Conservation (phyloP, 1,140 invertebrate species). For the Rhynchophorus ferrugineus region DNA sequence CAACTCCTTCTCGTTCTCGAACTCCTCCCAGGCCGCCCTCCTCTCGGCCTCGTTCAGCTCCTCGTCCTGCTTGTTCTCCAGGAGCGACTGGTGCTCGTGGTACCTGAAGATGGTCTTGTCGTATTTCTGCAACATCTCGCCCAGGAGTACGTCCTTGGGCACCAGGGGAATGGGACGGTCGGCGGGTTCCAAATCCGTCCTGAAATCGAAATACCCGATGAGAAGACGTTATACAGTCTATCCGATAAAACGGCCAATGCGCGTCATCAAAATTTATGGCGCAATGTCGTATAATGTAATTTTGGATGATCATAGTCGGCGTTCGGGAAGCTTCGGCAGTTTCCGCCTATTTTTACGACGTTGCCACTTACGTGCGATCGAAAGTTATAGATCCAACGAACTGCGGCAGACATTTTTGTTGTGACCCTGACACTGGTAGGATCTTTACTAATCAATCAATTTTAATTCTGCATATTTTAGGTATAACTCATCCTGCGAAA, state of each 20-base stretch:
- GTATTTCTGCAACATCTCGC: conserved; percentile 60
- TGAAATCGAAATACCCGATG: neutral
- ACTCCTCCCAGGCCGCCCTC: conserved; percentile 91
- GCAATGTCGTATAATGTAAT: too few relatives aligned
- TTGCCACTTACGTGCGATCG: too few relatives aligned
- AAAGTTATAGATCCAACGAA: too few relatives aligned
- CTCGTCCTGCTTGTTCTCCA: conserved; percentile 83
- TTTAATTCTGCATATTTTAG: too few relatives aligned
- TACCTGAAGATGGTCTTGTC: conserved; percentile 60
- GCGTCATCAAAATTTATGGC: too few relatives aligned
- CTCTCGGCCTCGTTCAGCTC: conserved; percentile 87
- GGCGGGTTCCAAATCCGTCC: conserved; percentile 27
- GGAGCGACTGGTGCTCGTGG: conserved; percentile 75
- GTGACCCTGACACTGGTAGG: too few relatives aligned
- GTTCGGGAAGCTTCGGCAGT: too few relatives aligned
- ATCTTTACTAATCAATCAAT: too few relatives aligned
- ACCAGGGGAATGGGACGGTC: conserved; percentile 46
- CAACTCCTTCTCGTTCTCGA: conserved; percentile 68
- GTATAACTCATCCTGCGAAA: too few relatives aligned
- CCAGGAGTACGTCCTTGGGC: conserved; percentile 63
- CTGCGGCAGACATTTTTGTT: neutral
- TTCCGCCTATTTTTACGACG: too few relatives aligned
- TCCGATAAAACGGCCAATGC: neutral
- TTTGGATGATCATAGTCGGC: too few relatives aligned
- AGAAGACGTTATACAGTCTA: neutral